Percentiles rank a stretch among this genome's conserved stretches.
Evolutionary conservation across 2,888 invertebrate genomes (phyloP).

Genomic region (Dorcus parallelipipedus): DNA sequence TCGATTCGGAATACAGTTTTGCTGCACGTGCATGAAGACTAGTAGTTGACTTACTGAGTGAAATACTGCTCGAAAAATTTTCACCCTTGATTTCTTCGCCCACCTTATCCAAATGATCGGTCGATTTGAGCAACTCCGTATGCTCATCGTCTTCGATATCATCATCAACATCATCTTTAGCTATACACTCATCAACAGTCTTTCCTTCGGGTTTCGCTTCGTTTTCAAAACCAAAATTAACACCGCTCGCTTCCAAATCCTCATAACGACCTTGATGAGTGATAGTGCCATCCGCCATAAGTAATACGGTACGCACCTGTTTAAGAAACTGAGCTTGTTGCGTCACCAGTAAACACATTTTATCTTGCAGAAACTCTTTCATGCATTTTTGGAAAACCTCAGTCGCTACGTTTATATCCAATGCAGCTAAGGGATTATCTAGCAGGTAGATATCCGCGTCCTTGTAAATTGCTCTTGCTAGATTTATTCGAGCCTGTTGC

Average conservation of each 20-base stretch:
- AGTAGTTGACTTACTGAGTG: neutral
- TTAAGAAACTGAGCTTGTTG: slow-evolving; percentile 62
- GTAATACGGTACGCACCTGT: slow-evolving; percentile 51
- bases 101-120: neutral
- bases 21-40: slow-evolving; percentile 7
- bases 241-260: slow-evolving; percentile 8
- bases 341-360: slow-evolving; percentile 60
- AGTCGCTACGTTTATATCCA: slow-evolving; percentile 69
- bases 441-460: slow-evolving; percentile 71
- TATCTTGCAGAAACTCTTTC: slow-evolving; percentile 52
- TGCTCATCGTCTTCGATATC: slow-evolving; percentile 11
- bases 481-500: slow-evolving; percentile 72
- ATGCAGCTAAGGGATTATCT: slow-evolving; percentile 75
- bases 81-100: neutral
- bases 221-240: slow-evolving; percentile 16
- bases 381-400: slow-evolving; percentile 70
- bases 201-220: slow-evolving; percentile 37
- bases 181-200: slow-evolving; percentile 27
- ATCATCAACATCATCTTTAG: slow-evolving; percentile 4
- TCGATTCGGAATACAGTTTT: slow-evolving; percentile 28
- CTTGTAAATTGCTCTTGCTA: slow-evolving; percentile 70
- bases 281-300: slow-evolving; percentile 54
- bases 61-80: neutral
- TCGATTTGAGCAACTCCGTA: neutral
- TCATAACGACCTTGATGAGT: slow-evolving; percentile 12